phyloP scores from a whole-genome alignment of 1,140 invertebrate species.

The Drosophila kepulauana region DNA sequence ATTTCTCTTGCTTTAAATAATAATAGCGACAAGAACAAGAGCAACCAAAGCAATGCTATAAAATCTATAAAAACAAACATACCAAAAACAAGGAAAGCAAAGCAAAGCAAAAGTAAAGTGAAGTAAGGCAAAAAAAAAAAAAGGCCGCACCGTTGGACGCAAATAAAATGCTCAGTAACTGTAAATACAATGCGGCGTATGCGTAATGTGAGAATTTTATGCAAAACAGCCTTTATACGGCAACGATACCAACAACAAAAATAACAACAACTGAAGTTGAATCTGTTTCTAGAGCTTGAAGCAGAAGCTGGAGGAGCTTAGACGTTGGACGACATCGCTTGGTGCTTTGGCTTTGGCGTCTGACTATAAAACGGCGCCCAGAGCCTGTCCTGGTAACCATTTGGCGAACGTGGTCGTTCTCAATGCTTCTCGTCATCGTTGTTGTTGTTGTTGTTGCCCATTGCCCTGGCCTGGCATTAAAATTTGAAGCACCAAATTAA shows the following conservation, averaged over 20 bases:
- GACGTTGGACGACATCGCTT: constrained; percentile 49
- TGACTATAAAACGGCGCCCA: constrained; percentile 76
- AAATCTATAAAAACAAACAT: constrained; percentile 79
- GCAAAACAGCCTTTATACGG: constrained; percentile 67
- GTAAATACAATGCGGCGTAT: constrained; percentile 80
- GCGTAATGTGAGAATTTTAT: constrained; percentile 82
- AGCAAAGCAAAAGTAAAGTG: constrained; percentile 53
- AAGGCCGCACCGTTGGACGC: constrained; percentile 51
- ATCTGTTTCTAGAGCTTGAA: constrained; percentile 1
- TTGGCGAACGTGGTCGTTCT: constrained; percentile 63
- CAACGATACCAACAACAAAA: constrained; percentile 27
- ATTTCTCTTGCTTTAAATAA: constrained; percentile 80
- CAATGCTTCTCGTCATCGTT: constrained; percentile 49
- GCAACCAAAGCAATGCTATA: constrained; percentile 49
- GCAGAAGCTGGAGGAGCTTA: constrained; percentile 34
- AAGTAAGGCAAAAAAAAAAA: constrained; percentile 36
- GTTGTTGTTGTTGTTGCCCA: constrained; percentile 42
- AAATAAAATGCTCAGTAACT: constrained; percentile 80
- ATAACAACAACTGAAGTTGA: constrained; percentile 1
- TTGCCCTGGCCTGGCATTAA: constrained; percentile 64
- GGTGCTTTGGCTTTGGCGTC: constrained; percentile 44
- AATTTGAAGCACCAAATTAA: constrained; percentile 83
- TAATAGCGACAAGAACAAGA: constrained; percentile 50
- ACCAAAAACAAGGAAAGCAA: constrained; percentile 47
- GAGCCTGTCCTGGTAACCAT: constrained; percentile 59